Percentiles rank a stretch among this genome's conserved stretches.
Evolutionary conservation across 1,140 invertebrate genomes (phyloP).

Genomic region (Octopus sinensis): DNA sequence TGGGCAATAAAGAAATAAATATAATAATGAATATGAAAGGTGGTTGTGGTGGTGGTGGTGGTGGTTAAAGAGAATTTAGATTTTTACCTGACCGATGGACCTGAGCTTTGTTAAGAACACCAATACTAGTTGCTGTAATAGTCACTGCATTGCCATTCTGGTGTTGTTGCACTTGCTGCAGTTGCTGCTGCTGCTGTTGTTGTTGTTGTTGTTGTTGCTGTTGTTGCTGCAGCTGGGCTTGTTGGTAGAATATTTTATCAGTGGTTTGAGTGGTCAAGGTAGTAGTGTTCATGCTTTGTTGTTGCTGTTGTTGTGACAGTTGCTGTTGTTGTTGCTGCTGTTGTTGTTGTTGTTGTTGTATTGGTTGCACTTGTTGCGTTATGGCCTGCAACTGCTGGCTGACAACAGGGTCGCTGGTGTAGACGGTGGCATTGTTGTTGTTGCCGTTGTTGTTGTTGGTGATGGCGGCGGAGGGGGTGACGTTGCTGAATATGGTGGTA

Average conservation of each 20-base stretch:
- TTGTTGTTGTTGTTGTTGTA: slow-evolving; percentile 16
- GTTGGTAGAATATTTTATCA: not conserved
- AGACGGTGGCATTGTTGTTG: not conserved
- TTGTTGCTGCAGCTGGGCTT: not conserved
- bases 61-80: too few relatives aligned
- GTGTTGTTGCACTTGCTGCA: too few relatives aligned
- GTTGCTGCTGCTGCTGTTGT: too few relatives aligned
- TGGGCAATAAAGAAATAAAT: too few relatives aligned
- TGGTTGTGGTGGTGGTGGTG: too few relatives aligned
- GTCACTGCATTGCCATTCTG: too few relatives aligned
- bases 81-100: too few relatives aligned
- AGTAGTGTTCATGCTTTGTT: slow-evolving; percentile 29
- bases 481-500: slow-evolving; percentile 21
- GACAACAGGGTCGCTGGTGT: slow-evolving; percentile 18
- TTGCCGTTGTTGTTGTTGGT: not conserved
- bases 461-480: not conserved
- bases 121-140: too few relatives aligned
- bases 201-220: too few relatives aligned
- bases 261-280: slow-evolving; percentile 24
- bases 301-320: slow-evolving; percentile 25
- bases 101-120: too few relatives aligned
- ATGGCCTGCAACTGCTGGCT: slow-evolving; percentile 22
- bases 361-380: slow-evolving; percentile 9
- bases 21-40: too few relatives aligned
- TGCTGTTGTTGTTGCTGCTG: slow-evolving; percentile 26